Conservation (phyloP, 2,888 invertebrate species). For the Epiblema foenella region DNA sequence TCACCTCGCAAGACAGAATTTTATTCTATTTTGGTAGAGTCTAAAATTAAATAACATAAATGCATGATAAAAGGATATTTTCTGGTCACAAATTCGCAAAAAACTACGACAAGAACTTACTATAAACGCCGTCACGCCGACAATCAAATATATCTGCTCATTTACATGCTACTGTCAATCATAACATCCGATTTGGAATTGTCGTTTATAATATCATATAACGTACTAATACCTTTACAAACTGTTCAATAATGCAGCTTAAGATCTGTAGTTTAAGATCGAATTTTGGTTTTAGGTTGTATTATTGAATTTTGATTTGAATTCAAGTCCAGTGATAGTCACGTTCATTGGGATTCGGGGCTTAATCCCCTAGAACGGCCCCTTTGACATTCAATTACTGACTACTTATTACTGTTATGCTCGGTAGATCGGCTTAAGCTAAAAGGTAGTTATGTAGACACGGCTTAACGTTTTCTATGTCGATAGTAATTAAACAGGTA, state of each 20-base stretch:
- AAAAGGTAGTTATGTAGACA: conserved; percentile 78
- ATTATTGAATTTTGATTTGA: conserved; percentile 41
- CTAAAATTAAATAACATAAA: neutral
- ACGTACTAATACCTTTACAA: conserved; percentile 17
- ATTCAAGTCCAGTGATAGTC: conserved; percentile 23
- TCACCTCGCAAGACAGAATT: neutral
- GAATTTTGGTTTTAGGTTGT: neutral
- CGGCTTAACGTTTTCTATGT: conserved; percentile 52
- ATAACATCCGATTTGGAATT: conserved; percentile 46
- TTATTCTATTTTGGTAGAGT: neutral
- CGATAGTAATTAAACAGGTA: conserved; percentile 39
- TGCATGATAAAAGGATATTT: neutral
- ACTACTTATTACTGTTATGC: conserved; percentile 70
- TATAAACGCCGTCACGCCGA: conserved; percentile 36
- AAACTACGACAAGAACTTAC: conserved; percentile 26
- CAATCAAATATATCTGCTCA: conserved; percentile 39
- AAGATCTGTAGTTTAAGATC: neutral
- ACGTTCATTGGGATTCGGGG: conserved; percentile 44
- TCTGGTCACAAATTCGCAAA: conserved; percentile 17
- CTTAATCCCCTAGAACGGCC: conserved; percentile 56
- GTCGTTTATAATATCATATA: conserved; percentile 50
- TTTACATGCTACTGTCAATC: conserved; percentile 50
- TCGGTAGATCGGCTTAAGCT: conserved; percentile 72
- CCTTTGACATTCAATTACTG: conserved; percentile 66
- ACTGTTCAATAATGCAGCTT: conserved; percentile 9